These are phyloP conservation scores for Erpetoichthys calabaricus DNA, from an alignment of 2,797 vertebrate genomes.

Conservation along the genomic window DNA sequence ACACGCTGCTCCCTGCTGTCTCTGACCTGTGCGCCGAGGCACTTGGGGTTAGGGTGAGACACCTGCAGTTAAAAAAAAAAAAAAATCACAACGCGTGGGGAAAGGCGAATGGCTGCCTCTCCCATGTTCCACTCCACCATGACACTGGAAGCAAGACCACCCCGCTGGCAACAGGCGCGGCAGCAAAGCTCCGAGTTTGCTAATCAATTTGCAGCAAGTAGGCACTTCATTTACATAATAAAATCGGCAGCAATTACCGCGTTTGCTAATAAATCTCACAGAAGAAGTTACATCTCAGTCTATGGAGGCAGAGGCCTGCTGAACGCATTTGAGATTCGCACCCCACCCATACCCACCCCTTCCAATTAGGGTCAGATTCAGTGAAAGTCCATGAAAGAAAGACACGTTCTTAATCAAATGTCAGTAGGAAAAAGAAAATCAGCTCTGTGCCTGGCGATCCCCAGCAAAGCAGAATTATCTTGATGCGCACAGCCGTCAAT, in stretches of 20 bases:
- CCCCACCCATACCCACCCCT: not conserved
- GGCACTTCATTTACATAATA: conserved; percentile 5
- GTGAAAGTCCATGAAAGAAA: not conserved
- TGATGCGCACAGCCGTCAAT: conserved; percentile 39
- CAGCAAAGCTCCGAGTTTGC: not conserved
- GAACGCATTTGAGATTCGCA: not conserved
- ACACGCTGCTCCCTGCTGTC: too few relatives aligned
- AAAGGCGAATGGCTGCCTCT: too few relatives aligned
- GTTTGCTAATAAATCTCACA: conserved; percentile 1
- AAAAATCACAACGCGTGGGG: too few relatives aligned
- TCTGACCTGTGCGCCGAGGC: too few relatives aligned
- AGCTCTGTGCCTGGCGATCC: conserved; percentile 10
- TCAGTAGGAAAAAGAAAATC: conserved; percentile 5
- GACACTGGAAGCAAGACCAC: too few relatives aligned
- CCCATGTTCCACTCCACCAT: too few relatives aligned
- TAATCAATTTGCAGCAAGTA: not conserved
- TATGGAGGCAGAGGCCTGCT: not conserved
- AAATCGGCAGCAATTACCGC: not conserved
- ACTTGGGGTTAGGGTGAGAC: too few relatives aligned
- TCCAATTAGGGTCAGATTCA: not conserved
- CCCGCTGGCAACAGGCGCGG: too few relatives aligned
- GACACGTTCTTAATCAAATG: not conserved
- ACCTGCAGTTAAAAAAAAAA: too few relatives aligned
- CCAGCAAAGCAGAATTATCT: conserved; percentile 67
- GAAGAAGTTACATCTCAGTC: not conserved